Percentiles rank a stretch among this genome's conserved stretches.
Conservation (phyloP, 1,140 invertebrate species). For the Ganaspis sp. region DNA sequence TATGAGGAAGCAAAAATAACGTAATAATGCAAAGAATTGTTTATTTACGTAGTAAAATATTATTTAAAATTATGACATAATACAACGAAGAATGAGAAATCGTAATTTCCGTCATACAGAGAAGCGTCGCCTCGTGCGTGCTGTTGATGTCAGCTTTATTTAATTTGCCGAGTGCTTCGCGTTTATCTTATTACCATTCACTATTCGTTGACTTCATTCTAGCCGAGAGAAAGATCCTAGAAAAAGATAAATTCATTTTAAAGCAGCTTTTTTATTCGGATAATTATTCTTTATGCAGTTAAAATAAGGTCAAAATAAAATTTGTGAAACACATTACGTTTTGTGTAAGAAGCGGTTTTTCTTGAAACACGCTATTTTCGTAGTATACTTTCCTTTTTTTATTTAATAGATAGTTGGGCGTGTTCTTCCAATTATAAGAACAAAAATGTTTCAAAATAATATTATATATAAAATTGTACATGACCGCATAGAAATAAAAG, state of each 20-base stretch:
- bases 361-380: no score
- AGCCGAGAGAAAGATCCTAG: neutral
- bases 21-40: neutral
- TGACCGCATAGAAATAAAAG: no score
- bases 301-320: no score
- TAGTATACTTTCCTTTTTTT: no score
- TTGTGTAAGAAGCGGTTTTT: no score
- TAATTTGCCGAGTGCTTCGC: constrained; percentile 50
- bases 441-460: no score
- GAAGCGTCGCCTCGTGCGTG: constrained; percentile 38
- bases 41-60: neutral
- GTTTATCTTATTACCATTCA: constrained; percentile 45
- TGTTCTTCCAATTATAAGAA: no score
- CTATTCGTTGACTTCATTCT: constrained; percentile 24
- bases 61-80: constrained; percentile 18
- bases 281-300: neutral
- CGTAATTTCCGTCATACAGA: constrained; percentile 39
- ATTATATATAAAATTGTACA: no score
- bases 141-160: constrained; percentile 54
- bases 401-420: no score
- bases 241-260: constrained; percentile 6
- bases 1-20: neutral
- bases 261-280: constrained; percentile 9
- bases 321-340: neutral
- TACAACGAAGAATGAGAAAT: constrained; percentile 25